These are phyloP conservation scores for Lophotis ruficrista DNA, from an alignment of 2,113 vertebrate species.

Conservation along the genomic window DNA sequence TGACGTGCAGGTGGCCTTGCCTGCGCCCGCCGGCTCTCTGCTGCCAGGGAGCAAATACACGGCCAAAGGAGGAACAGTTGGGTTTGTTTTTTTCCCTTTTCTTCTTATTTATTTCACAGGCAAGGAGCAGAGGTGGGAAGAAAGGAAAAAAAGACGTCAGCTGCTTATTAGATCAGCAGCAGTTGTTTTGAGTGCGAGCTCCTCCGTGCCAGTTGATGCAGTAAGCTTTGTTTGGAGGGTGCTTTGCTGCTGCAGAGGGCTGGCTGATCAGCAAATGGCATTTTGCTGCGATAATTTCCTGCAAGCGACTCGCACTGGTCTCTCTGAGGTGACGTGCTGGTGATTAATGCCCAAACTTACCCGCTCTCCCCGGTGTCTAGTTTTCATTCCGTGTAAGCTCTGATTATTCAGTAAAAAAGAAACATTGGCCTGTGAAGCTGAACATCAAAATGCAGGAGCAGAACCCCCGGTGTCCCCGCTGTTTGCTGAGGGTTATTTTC, in stretches of 20 bases:
- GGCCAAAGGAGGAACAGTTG: not conserved
- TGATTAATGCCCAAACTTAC: slow-evolving; percentile 30
- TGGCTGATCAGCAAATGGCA: not conserved
- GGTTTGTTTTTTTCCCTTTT: not conserved
- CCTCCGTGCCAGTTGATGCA: not conserved
- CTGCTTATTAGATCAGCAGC: not conserved
- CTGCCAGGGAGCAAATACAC: not conserved
- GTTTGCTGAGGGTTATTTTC: slow-evolving; percentile 52
- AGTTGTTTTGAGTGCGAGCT: not conserved
- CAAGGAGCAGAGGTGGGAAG: not conserved
- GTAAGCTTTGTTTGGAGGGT: not conserved
- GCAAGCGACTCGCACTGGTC: not conserved
- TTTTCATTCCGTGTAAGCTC: not conserved
- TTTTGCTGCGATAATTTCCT: not conserved
- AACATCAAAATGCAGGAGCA: slow-evolving; percentile 30
- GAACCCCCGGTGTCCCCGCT: not conserved
- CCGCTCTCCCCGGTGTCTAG: not conserved
- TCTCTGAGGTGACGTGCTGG: not conserved
- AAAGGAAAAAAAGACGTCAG: not conserved
- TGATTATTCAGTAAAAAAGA: slow-evolving; percentile 19
- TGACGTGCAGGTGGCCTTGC: not conserved
- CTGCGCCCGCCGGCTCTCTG: not conserved
- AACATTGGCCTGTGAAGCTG: not conserved
- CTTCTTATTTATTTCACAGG: not conserved
- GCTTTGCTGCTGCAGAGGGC: not conserved